These are phyloP conservation scores for Dallia pectoralis DNA, from an alignment of 2,797 vertebrate genomes.

Conservation along the genomic window DNA sequence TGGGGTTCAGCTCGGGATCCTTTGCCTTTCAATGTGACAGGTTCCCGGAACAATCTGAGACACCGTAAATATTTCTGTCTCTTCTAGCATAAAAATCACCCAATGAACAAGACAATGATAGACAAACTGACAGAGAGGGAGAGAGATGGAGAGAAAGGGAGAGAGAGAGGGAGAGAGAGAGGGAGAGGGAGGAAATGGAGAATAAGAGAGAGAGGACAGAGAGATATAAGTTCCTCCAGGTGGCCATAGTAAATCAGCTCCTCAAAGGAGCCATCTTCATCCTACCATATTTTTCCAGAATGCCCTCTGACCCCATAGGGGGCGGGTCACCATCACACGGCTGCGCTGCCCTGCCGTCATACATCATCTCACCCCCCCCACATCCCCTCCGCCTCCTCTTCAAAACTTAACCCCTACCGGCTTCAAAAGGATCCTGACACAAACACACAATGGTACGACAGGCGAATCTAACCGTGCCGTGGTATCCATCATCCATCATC, in stretches of 20 bases:
- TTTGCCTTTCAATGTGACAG: no score
- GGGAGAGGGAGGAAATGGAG: not conserved
- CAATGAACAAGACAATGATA: not conserved
- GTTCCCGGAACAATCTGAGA: no score
- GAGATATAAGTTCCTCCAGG: conserved; percentile 69
- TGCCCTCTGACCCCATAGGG: conserved; percentile 58
- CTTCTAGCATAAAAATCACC: no score
- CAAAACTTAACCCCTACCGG: conserved; percentile 52
- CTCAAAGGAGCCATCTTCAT: conserved; percentile 63
- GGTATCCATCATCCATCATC: conserved; percentile 14
- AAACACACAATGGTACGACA: conserved; percentile 15
- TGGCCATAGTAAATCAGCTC: conserved; percentile 67
- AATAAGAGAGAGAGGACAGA: conserved; percentile 2
- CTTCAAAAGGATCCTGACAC: conserved; percentile 65
- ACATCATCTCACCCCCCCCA: conserved; percentile 55
- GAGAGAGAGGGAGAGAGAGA: conserved; percentile 29
- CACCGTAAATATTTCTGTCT: no score
- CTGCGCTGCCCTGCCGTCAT: conserved; percentile 58
- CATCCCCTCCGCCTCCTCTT: conserved; percentile 46
- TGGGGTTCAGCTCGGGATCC: no score
- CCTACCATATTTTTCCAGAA: conserved; percentile 50
- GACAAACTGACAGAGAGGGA: not conserved
- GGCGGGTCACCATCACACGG: conserved; percentile 50
- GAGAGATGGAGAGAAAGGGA: not conserved
- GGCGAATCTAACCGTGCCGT: conserved; percentile 7